A percentile compares a stretch with the other conserved stretches of the same genome.
These are phyloP conservation scores for Lypha dubia DNA, from an alignment of 2,888 invertebrate genomes.

Conservation along the genomic window DNA sequence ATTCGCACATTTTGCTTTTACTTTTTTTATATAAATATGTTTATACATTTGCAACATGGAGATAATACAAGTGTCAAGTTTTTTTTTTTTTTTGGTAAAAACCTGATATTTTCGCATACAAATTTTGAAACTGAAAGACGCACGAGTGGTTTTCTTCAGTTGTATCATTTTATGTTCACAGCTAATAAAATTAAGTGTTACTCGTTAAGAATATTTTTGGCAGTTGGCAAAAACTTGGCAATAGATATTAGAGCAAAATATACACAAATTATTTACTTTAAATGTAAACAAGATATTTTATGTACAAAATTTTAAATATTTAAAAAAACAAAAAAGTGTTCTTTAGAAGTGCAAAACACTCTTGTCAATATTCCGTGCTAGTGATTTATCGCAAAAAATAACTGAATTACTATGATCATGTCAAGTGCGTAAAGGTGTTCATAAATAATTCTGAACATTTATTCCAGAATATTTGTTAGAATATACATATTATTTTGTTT, in stretches of 20 bases:
- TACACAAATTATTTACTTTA: too few species aligned
- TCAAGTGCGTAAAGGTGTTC: too few species aligned
- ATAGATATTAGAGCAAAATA: not conserved
- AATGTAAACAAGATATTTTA: too few species aligned
- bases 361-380: too few species aligned
- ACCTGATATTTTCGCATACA: conserved; percentile 19
- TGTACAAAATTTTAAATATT: too few species aligned
- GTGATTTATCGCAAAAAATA: too few species aligned
- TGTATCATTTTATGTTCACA: not conserved
- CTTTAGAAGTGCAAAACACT: too few species aligned
- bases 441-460: too few species aligned
- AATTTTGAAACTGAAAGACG: not conserved
- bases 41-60: conserved; percentile 45
- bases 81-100: conserved; percentile 35
- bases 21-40: conserved; percentile 38
- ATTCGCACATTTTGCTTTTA: conserved; percentile 25
- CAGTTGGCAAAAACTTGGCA: not conserved
- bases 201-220: not conserved
- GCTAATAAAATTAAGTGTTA: conserved; percentile 2
- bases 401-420: too few species aligned
- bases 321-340: too few species aligned
- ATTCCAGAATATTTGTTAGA: too few species aligned
- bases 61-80: conserved; percentile 56
- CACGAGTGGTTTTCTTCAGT: not conserved
- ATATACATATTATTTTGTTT: too few species aligned